phyloP scores from a whole-genome alignment of 2,797 vertebrate species.

The Aplochiton taeniatus region DNA sequence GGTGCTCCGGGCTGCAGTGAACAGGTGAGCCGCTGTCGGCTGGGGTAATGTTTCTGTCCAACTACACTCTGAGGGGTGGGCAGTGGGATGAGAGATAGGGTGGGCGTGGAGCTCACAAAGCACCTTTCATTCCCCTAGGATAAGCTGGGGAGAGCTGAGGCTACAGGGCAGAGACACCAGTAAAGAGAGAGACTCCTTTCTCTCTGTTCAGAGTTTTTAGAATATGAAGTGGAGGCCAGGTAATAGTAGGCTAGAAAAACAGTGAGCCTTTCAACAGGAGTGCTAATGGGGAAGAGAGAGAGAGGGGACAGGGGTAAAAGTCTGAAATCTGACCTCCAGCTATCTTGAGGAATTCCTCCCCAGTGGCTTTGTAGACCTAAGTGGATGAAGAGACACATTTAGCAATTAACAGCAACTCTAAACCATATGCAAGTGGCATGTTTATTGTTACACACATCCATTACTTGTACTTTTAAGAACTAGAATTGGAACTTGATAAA shows the following conservation, averaged over 20 bases:
- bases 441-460: background rate
- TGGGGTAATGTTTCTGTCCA: slow-evolving; percentile 70
- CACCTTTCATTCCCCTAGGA: slow-evolving; percentile 73
- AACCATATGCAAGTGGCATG: slow-evolving; percentile 7
- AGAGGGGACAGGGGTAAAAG: background rate
- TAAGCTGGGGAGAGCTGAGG: slow-evolving; percentile 50
- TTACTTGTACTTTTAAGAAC: too few species aligned
- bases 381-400: slow-evolving; percentile 24
- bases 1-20: slow-evolving; percentile 43
- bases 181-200: slow-evolving; percentile 43
- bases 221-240: slow-evolving; percentile 28
- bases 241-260: slow-evolving; percentile 50
- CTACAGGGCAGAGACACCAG: slow-evolving; percentile 55
- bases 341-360: slow-evolving; percentile 96
- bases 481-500: background rate
- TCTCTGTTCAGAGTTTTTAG: slow-evolving; percentile 36
- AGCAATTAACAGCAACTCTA: slow-evolving; percentile 1
- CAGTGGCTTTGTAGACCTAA: slow-evolving; percentile 97
- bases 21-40: slow-evolving; percentile 66
- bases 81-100: slow-evolving; percentile 35
- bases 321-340: slow-evolving; percentile 88
- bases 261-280: slow-evolving; percentile 46
- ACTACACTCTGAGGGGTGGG: slow-evolving; percentile 57
- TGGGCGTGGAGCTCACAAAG: slow-evolving; percentile 69
- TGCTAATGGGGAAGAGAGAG: slow-evolving; percentile 8